Conservation (phyloP, 2,113 vertebrate species). For the Alethe diademata region DNA sequence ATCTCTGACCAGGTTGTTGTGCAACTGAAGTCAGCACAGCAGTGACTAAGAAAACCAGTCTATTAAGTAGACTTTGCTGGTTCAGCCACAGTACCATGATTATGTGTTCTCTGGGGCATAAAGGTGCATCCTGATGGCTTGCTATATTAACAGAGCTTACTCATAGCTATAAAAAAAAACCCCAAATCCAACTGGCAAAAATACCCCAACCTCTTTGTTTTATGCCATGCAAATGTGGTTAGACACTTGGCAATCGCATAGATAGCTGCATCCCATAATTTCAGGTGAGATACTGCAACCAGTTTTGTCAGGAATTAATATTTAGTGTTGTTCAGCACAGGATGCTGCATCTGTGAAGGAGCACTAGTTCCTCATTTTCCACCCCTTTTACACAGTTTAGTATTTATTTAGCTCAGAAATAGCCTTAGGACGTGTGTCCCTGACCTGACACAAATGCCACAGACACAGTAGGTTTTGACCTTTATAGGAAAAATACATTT, state of each 20-base stretch:
- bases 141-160: neutral
- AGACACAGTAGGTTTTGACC: neutral
- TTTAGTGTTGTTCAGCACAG: neutral
- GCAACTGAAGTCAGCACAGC: neutral
- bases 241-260: neutral
- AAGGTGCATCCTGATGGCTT: neutral
- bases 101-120: neutral
- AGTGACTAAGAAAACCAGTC: neutral
- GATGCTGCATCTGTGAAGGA: neutral
- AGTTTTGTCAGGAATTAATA: neutral
- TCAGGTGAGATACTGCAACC: neutral
- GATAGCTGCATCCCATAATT: neutral
- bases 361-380: neutral
- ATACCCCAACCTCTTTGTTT: neutral
- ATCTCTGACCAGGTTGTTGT: neutral
- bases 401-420: neutral
- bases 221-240: neutral
- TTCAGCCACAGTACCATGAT: neutral
- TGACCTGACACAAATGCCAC: neutral
- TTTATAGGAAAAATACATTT: neutral
- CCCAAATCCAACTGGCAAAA: rapidly evolving
- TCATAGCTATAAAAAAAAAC: neutral
- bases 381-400: neutral
- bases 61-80: neutral
- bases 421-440: neutral